Percentiles rank a stretch among this genome's conserved stretches.
Evolutionary conservation across 1,140 invertebrate species (phyloP).

Genomic region (Papilio machaon): DNA sequence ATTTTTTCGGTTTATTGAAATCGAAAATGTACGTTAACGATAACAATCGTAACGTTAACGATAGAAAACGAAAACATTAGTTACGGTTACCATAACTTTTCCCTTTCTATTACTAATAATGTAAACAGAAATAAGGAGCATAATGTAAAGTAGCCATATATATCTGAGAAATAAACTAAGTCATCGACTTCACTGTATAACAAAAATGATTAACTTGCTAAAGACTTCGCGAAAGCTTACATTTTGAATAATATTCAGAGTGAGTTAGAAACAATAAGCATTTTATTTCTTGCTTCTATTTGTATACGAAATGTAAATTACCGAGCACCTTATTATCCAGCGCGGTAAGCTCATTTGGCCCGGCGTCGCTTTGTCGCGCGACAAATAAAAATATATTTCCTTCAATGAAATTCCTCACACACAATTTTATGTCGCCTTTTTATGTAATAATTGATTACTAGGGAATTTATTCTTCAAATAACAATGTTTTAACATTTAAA

Average conservation of each 20-base stretch:
- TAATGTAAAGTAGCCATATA: too few relatives aligned
- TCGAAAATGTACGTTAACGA: too few relatives aligned
- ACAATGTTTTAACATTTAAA: neutral
- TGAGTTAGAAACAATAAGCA: conserved; percentile 24
- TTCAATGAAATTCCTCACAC: conserved; percentile 21
- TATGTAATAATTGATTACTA: conserved; percentile 15
- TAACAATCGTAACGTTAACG: too few relatives aligned
- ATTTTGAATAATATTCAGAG: conserved; percentile 21
- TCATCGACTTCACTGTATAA: neutral
- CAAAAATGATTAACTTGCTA: neutral
- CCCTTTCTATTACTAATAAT: too few relatives aligned
- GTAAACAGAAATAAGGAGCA: too few relatives aligned
- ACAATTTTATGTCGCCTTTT: conserved; percentile 26
- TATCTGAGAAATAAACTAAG: neutral
- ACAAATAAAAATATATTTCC: conserved; percentile 38
- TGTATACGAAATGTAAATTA: conserved; percentile 37
- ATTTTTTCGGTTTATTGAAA: neutral
- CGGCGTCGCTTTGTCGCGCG: conserved; percentile 33
- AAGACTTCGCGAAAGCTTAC: neutral
- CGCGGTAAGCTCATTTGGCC: conserved; percentile 36
- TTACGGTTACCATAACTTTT: too few relatives aligned
- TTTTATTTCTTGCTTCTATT: conserved; percentile 36
- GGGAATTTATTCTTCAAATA: neutral
- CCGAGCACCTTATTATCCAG: conserved; percentile 35
- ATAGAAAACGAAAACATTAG: too few relatives aligned